These are phyloP conservation scores for Brachyopa scutellaris DNA, from an alignment of 2,888 invertebrate genomes.

Conservation along the genomic window DNA sequence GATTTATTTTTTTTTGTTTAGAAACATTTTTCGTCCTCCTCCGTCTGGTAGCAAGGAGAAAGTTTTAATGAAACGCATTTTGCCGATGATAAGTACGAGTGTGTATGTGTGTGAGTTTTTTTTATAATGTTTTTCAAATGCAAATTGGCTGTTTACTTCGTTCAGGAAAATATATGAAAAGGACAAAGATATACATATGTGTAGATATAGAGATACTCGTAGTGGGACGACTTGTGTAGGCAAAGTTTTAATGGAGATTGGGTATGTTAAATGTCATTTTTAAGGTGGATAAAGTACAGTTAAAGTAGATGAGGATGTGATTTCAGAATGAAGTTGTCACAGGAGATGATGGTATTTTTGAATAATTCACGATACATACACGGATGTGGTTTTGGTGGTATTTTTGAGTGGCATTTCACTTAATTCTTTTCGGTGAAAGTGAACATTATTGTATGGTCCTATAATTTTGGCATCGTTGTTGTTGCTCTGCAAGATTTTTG, in stretches of 20 bases:
- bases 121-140: slow-evolving; percentile 43
- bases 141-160: slow-evolving; percentile 57
- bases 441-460: no score
- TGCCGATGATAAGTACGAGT: slow-evolving; percentile 17
- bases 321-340: no score
- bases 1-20: background rate
- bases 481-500: no score
- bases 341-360: background rate
- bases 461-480: no score
- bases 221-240: background rate
- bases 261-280: slow-evolving; percentile 22
- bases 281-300: slow-evolving; percentile 15
- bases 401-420: no score
- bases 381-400: no score
- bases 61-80: slow-evolving; percentile 68
- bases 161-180: slow-evolving; percentile 26
- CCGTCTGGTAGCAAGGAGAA: slow-evolving; percentile 17
- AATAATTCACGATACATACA: no score
- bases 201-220: no score
- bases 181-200: background rate
- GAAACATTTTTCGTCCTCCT: background rate
- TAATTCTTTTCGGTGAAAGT: no score
- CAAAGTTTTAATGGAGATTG: slow-evolving; percentile 40
- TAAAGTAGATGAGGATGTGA: background rate
- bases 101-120: background rate